Evolutionary conservation across 2,888 invertebrate genomes (phyloP).

Genomic region (Hanleya hanleyi): DNA sequence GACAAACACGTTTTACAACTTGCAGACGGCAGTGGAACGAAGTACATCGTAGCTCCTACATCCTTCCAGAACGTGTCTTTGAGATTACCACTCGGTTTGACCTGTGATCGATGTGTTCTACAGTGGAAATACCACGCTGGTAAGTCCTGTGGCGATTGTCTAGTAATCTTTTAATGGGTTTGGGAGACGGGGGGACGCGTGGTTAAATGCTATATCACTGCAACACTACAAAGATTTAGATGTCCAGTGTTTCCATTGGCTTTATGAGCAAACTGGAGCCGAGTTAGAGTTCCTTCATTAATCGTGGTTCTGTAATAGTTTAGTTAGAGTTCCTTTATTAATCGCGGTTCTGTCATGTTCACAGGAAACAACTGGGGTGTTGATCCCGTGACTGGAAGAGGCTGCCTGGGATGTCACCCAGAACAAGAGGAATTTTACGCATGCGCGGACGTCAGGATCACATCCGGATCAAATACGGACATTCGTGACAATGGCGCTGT

Average conservation of each 20-base stretch:
- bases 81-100: slow-evolving; percentile 26
- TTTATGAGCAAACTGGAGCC: too few species aligned
- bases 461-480: background rate
- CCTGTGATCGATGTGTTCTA: slow-evolving; percentile 38
- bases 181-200: too few species aligned
- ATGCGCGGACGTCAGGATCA: background rate
- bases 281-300: too few species aligned
- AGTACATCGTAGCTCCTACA: slow-evolving; percentile 28
- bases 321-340: too few species aligned
- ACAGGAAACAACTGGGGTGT: slow-evolving; percentile 4
- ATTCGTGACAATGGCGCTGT: background rate
- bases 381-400: background rate
- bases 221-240: too few species aligned
- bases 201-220: too few species aligned
- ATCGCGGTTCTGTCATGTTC: background rate
- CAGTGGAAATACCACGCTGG: slow-evolving; percentile 49
- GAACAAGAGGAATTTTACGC: slow-evolving; percentile 1
- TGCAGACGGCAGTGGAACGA: slow-evolving; percentile 28
- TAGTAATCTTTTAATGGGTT: too few species aligned
- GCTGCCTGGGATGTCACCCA: background rate
- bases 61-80: slow-evolving; percentile 28
- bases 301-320: too few species aligned
- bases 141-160: too few species aligned
- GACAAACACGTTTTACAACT: slow-evolving; percentile 38
- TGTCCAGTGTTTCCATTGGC: too few species aligned